phyloP scores from a whole-genome alignment of 2,113 vertebrate species.

The Recurvirostra avosetta region DNA sequence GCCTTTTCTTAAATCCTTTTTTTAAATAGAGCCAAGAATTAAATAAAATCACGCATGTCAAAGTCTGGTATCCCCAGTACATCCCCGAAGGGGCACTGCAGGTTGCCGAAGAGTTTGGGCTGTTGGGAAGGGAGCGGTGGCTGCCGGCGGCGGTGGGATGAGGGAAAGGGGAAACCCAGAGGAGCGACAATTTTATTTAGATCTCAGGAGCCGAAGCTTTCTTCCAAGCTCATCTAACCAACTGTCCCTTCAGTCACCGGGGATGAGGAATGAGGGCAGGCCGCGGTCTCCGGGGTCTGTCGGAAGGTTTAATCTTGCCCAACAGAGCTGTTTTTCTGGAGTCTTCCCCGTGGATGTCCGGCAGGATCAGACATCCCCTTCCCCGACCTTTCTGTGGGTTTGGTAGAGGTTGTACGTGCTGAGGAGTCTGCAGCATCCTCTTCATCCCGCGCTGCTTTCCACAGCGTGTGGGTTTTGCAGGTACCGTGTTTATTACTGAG shows the following conservation, averaged over 20 bases:
- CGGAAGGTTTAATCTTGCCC: neutral
- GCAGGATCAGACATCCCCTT: neutral
- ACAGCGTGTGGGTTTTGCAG: rapidly evolving
- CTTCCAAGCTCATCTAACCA: neutral
- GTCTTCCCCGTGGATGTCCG: neutral
- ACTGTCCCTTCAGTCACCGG: neutral
- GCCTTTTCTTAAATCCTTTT: too few relatives aligned
- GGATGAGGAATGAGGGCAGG: too few relatives aligned
- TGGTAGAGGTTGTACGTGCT: rapidly evolving
- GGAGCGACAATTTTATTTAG: neutral
- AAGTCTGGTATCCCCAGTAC: neutral
- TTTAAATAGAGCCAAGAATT: neutral
- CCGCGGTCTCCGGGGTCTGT: neutral
- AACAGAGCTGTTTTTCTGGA: rapidly evolving
- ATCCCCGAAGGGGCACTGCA: neutral
- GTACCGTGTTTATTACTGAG: neutral
- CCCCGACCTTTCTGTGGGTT: neutral
- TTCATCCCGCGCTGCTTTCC: neutral
- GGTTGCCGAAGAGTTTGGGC: neutral
- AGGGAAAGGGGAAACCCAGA: neutral
- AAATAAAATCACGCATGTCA: neutral
- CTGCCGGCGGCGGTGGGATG: rapidly evolving
- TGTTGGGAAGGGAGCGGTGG: rapidly evolving
- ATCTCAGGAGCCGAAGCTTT: neutral
- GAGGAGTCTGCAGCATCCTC: neutral